Conservation (phyloP, 2,888 invertebrate species). For the Papilio demoleus region DNA sequence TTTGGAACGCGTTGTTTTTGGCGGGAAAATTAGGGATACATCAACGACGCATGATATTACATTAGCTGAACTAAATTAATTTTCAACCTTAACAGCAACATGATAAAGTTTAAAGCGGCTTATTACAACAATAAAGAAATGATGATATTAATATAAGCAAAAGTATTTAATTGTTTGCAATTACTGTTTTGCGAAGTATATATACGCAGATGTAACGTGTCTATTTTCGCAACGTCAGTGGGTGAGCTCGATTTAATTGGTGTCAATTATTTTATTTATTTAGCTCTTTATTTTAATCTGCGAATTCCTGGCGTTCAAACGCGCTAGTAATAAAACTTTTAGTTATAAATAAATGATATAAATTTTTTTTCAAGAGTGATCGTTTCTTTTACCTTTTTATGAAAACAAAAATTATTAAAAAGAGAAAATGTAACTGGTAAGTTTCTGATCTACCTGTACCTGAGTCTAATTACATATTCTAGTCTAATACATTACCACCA, state of each 20-base stretch:
- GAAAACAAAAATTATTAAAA: too few relatives aligned
- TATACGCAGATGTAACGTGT: conserved; percentile 2
- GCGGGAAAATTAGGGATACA: conserved; percentile 68
- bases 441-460: too few relatives aligned
- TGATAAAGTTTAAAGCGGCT: neutral
- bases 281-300: conserved; percentile 28
- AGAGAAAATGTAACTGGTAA: too few relatives aligned
- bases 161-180: conserved; percentile 4
- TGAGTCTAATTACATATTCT: too few relatives aligned
- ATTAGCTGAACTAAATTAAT: conserved; percentile 12
- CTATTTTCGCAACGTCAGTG: conserved; percentile 23
- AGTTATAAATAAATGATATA: too few relatives aligned
- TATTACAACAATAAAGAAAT: neutral
- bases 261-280: conserved; percentile 25
- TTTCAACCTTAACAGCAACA: conserved; percentile 26
- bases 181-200: conserved; percentile 3
- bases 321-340: neutral
- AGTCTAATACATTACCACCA: too few relatives aligned
- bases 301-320: neutral
- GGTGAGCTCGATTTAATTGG: conserved; percentile 18
- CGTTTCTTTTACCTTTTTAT: too few relatives aligned
- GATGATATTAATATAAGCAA: neutral
- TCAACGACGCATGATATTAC: conserved; percentile 47
- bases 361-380: too few relatives aligned
- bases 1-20: conserved; percentile 65